Evolutionary conservation across 2,888 invertebrate genomes (phyloP), one percentile per base, ranked within the genome.

Genomic region (Rotaria magnacalcarata): DNA sequence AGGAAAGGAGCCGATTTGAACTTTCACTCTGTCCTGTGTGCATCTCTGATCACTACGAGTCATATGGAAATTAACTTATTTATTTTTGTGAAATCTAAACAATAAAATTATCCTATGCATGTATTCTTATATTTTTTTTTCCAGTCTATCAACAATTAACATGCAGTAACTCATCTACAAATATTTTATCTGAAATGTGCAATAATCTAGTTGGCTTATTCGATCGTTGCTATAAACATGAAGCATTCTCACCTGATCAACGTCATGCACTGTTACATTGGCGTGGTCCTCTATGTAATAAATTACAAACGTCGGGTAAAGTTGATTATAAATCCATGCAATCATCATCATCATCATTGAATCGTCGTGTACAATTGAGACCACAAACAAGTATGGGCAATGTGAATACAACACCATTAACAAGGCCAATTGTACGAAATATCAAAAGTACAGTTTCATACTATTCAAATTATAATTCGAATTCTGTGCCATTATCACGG

Each of bases 151-250:
- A 52, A 52, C 52, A 52, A 52, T 52, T 52, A 60, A 27, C 27
- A 8, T 60, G 27, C 27, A 60, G 14, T 60, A 60, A n/a, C 24
- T 34, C 27, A 41, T 67, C 67, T 19, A 27, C 34, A 67, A 67
- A 19, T 80, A 47, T n/a, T 47, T 47, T n/a, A 47, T 43, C 80
- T 24, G 80, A 80, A 21, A 80, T 80, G 24, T 47, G 80, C 16
- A 80, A 80, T 80, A 80, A 43, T 80, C 11, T 80, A 14, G 47
- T 80, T 43, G 80, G 80, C 11, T n/a, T 80, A 80, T 80, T 43
- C 14, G 80, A 80, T 80, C 80, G 47, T 47, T 80, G 80, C 47
- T 80, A 80, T 80, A 80, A 47, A 47, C 80, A 80, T 47, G 80
- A 80, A 80, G 80, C 80, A 10, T 80, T 80, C n/a, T n/a, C 80